phyloP scores from a whole-genome alignment of 2,888 invertebrate genomes.

The Aleiodes alternator region DNA sequence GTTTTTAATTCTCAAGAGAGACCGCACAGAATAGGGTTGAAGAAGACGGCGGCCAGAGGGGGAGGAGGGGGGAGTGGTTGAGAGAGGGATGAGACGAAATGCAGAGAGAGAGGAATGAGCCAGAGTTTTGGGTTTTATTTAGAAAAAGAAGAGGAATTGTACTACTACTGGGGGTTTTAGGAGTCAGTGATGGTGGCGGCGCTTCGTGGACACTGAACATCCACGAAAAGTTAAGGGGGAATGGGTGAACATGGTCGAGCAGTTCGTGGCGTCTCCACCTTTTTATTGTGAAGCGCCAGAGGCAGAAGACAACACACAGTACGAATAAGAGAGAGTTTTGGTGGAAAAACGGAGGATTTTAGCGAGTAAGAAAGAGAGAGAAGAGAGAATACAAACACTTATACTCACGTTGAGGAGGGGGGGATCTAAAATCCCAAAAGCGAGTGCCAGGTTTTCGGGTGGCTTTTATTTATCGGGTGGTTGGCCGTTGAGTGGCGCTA shows the following conservation, averaged over 20 bases:
- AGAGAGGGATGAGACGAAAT: neutral
- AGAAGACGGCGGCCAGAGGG: too few relatives aligned
- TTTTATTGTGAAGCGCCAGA: conserved; percentile 73
- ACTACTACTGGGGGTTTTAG: conserved; percentile 14
- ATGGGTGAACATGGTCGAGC: conserved; percentile 70
- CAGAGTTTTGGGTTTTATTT: conserved; percentile 23
- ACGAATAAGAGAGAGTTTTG: conserved; percentile 16
- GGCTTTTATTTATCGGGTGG: conserved; percentile 73
- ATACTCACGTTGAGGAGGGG: conserved; percentile 7
- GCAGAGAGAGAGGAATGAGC: conserved; percentile 27
- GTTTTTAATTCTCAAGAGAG: conserved; percentile 29
- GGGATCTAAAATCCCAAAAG: conserved; percentile 39
- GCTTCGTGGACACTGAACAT: conserved; percentile 51
- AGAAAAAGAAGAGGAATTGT: conserved; percentile 32
- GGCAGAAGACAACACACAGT: conserved; percentile 65
- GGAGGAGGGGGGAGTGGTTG: too few relatives aligned
- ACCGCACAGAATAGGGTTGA: conserved; percentile 1
- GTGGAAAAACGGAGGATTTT: neutral
- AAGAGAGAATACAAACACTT: conserved; percentile 8
- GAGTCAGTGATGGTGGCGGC: conserved; percentile 37
- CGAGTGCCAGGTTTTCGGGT: conserved; percentile 62
- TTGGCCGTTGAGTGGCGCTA: conserved; percentile 74
- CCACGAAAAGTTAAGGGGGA: conserved; percentile 55
- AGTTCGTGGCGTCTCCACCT: conserved; percentile 65
- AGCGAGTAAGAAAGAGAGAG: conserved; percentile 39